Conservation (phyloP, 2,797 vertebrate species). For the Characodon lateralis region DNA sequence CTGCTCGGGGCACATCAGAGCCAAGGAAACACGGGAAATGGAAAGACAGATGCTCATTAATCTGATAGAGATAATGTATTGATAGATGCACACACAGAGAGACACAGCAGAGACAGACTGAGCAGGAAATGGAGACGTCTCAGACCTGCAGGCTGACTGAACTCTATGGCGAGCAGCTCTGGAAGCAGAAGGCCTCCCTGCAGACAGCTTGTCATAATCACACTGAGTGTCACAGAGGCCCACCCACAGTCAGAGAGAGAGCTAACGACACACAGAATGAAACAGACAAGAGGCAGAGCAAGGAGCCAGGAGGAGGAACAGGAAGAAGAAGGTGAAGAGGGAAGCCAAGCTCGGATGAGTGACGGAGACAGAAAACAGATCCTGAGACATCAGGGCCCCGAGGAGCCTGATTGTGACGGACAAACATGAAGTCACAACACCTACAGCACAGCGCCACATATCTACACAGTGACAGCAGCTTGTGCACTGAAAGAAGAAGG, state of each 20-base stretch:
- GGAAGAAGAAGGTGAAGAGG: slow-evolving; percentile 33
- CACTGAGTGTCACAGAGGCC: slow-evolving; percentile 58
- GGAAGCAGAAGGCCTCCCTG: slow-evolving; percentile 61
- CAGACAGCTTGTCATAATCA: slow-evolving; percentile 68
- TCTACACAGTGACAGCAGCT: slow-evolving; percentile 22
- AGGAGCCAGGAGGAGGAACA: slow-evolving; percentile 24
- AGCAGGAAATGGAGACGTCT: slow-evolving; percentile 54
- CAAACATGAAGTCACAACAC: slow-evolving; percentile 51
- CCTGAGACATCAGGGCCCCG: slow-evolving; percentile 21
- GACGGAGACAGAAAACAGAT: slow-evolving; percentile 44
- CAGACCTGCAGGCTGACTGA: slow-evolving; percentile 53
- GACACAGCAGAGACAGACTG: slow-evolving; percentile 41
- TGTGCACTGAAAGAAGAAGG: slow-evolving; percentile 21
- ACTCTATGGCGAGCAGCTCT: slow-evolving; percentile 41
- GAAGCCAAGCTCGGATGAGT: slow-evolving; percentile 25
- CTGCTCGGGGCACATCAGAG: slow-evolving; percentile 35
- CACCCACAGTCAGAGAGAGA: slow-evolving; percentile 56
- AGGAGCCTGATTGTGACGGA: slow-evolving; percentile 46
- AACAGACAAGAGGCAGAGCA: slow-evolving; percentile 44
- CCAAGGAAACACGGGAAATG: slow-evolving; percentile 33
- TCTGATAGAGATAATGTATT: slow-evolving; percentile 63
- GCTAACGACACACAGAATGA: slow-evolving; percentile 58
- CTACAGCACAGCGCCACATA: slow-evolving; percentile 27
- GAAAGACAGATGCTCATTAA: slow-evolving; percentile 66
- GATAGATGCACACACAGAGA: slow-evolving; percentile 56